Base-by-base conservation (phyloP, 2,888 invertebrate species). In the Himalopsyche japonica region DNA sequence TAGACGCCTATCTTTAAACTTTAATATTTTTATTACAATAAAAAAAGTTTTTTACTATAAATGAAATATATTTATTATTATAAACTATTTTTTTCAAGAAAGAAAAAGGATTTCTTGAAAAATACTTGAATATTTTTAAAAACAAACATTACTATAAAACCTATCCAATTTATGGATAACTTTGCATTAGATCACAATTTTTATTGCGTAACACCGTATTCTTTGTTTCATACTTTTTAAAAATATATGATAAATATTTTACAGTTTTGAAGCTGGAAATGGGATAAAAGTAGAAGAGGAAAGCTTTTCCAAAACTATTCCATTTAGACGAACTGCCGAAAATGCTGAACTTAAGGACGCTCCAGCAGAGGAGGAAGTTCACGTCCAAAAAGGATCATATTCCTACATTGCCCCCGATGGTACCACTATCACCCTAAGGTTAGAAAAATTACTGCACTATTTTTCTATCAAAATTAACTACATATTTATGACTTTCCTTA, bases 181-280 rank as follows among this genome's bases (percentile, higher is more conserved):
- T n/a, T n/a, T n/a, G n/a, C n/a, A n/a, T n/a, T n/a, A n/a, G n/a
- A n/a, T n/a, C n/a, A n/a, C n/a, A n/a, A n/a, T n/a, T n/a, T n/a
- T n/a, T n/a, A n/a, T n/a, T n/a, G n/a, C n/a, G n/a, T n/a, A n/a
- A n/a, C n/a, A n/a, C n/a, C n/a, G n/a, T n/a, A n/a, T n/a, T n/a
- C n/a, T n/a, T n/a, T n/a, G n/a, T n/a, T n/a, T n/a, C 6, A 32
- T 32, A 6, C 32, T 32, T 32, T 32, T 32, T 32, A 32, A 32
- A 32, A 32, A 32, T 43, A 15, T 1, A 12, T 15, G 43, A 43
- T 43, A 2, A 15, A 57, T 64, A 18, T 70, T 76, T 10, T 80
- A 43, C 88, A 96, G 96, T 89, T 96, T 95, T 88, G 96, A 96
- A 91, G 95, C 96, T 27, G 96, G 94, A 3, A 96, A 96, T 89